Evolutionary conservation across 2,888 invertebrate species (phyloP).

Genomic region (Drosophila nigricruria): DNA sequence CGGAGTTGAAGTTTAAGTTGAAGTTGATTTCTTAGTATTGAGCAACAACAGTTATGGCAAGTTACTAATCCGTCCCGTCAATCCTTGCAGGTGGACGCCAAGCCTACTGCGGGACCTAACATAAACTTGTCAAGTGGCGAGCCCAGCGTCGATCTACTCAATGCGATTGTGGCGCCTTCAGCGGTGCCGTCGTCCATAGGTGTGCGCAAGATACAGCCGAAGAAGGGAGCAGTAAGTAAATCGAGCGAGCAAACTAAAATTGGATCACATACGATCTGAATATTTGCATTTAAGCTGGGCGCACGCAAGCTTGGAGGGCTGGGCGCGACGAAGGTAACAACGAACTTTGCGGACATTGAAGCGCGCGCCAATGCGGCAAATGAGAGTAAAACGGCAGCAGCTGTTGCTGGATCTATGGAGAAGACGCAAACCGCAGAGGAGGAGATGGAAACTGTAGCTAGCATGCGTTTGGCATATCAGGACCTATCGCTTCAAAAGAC

Average conservation of each 20-base stretch:
- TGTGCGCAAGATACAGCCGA: slow-evolving; percentile 89
- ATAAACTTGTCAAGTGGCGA: slow-evolving; percentile 59
- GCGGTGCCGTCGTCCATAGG: slow-evolving; percentile 90
- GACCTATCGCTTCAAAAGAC: slow-evolving; percentile 90
- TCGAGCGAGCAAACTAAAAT: background rate
- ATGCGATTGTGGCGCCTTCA: slow-evolving; percentile 77
- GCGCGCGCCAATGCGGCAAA: slow-evolving; percentile 94
- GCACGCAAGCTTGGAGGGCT: slow-evolving; percentile 92
- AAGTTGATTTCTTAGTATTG: slow-evolving; percentile 18
- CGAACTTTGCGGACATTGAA: slow-evolving; percentile 98
- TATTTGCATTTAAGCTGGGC: slow-evolving; percentile 88
- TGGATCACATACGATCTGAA: background rate
- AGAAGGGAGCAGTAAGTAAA: slow-evolving; percentile 89
- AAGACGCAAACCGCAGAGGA: slow-evolving; percentile 86
- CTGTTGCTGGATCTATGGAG: slow-evolving; percentile 65
- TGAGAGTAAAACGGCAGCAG: slow-evolving; percentile 87
- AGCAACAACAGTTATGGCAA: background rate
- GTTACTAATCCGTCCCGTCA: background rate
- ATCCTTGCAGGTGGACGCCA: slow-evolving; percentile 67
- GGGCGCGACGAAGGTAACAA: slow-evolving; percentile 97
- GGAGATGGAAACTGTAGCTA: slow-evolving; percentile 89
- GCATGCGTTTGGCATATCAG: slow-evolving; percentile 91
- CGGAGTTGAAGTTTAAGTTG: slow-evolving; percentile 33
- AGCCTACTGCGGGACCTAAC: slow-evolving; percentile 33
- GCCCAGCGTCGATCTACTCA: slow-evolving; percentile 84